These are phyloP conservation scores for Xestia sexstrigata DNA, from an alignment of 2,888 invertebrate species.

Conservation along the genomic window DNA sequence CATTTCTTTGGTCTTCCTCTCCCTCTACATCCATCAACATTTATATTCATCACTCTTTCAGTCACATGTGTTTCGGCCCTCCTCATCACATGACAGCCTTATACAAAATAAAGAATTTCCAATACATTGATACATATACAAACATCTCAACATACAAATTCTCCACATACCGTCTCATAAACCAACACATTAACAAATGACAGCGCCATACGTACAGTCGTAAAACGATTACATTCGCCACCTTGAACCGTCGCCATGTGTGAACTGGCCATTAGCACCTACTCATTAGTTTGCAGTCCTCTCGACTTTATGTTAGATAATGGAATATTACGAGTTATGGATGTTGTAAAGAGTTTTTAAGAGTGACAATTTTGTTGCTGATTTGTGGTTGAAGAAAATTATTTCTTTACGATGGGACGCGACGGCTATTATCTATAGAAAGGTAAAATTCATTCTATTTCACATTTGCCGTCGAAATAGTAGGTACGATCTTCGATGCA, in stretches of 20 bases:
- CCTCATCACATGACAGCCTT: too few relatives aligned
- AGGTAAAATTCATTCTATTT: not conserved
- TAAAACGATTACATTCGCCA: slow-evolving; percentile 48
- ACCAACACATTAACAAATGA: slow-evolving; percentile 43
- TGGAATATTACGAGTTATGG: slow-evolving; percentile 51
- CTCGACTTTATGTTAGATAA: slow-evolving; percentile 41
- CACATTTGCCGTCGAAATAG: not conserved
- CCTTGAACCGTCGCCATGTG: slow-evolving; percentile 62
- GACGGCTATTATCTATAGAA: not conserved
- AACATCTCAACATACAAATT: not conserved
- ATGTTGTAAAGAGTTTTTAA: slow-evolving; percentile 31
- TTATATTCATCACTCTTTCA: too few relatives aligned
- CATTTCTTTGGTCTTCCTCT: too few relatives aligned
- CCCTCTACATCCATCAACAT: too few relatives aligned
- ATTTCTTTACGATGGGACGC: not conserved
- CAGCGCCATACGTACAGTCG: slow-evolving; percentile 45
- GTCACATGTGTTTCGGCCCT: too few relatives aligned
- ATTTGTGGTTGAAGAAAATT: not conserved
- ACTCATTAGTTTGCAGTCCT: slow-evolving; percentile 58
- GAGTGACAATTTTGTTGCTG: slow-evolving; percentile 15
- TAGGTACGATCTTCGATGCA: not conserved
- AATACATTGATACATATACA: too few relatives aligned
- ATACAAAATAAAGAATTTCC: too few relatives aligned
- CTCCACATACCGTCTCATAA: slow-evolving; percentile 3
- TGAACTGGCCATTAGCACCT: slow-evolving; percentile 63